Evolutionary conservation across 2,113 vertebrate species (phyloP).

Genomic region (Solenodon paradoxus): DNA sequence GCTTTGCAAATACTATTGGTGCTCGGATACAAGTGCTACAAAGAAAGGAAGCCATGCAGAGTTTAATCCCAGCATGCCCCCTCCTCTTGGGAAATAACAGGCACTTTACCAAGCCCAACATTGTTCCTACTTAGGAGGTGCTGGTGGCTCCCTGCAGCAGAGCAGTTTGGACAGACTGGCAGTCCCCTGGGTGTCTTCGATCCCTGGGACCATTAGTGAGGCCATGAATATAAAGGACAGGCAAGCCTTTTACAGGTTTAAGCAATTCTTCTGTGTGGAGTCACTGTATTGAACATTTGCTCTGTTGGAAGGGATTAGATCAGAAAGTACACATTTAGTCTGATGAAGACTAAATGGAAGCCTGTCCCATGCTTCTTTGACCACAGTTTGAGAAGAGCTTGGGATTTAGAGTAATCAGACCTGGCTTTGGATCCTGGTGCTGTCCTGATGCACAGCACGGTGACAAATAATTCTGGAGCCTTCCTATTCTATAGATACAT

Average conservation of each 20-base stretch:
- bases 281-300: slow-evolving; percentile 56
- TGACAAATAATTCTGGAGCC: not conserved
- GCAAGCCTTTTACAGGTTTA: slow-evolving; percentile 58
- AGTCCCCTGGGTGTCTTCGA: slow-evolving; percentile 65
- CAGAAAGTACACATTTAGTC: slow-evolving; percentile 54
- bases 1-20: not conserved
- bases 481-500: not conserved
- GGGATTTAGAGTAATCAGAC: not conserved
- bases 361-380: not conserved
- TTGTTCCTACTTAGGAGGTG: not conserved
- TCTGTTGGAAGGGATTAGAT: slow-evolving; percentile 48
- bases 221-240: slow-evolving; percentile 69
- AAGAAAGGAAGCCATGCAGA: not conserved
- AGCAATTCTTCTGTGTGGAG: slow-evolving; percentile 52
- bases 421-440: not conserved
- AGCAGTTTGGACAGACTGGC: slow-evolving; percentile 46
- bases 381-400: not conserved
- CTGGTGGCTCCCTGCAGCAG: slow-evolving; percentile 3
- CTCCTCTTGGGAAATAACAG: slow-evolving; percentile 26
- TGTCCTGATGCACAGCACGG: not conserved
- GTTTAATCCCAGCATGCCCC: not conserved
- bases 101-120: not conserved
- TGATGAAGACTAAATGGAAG: slow-evolving; percentile 29
- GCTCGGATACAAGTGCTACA: not conserved
- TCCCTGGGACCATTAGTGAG: slow-evolving; percentile 58